A percentile compares a stretch with the other conserved stretches of the same genome.
These are phyloP conservation scores for Gopherus flavomarginatus DNA, from an alignment of 2,113 vertebrate genomes.

Conservation along the genomic window DNA sequence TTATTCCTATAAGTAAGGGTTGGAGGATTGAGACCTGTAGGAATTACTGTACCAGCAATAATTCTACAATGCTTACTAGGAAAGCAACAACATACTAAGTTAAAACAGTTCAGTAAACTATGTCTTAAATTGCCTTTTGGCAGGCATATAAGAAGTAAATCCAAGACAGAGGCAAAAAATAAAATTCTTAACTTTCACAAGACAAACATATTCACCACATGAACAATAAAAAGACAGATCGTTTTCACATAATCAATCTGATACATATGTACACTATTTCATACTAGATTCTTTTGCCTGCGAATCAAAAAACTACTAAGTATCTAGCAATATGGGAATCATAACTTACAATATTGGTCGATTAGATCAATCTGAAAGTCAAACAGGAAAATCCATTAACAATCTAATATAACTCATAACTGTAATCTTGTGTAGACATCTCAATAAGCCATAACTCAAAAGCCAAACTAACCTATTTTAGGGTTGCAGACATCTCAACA, in stretches of 20 bases:
- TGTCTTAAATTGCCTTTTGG: conserved; percentile 33
- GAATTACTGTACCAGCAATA: neutral
- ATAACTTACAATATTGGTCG: conserved; percentile 38
- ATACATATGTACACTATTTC: neutral
- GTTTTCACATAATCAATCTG: conserved; percentile 51
- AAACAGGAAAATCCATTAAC: conserved; percentile 51
- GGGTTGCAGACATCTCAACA: conserved; percentile 50
- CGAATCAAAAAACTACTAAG: conserved; percentile 27
- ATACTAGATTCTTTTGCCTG: conserved; percentile 24
- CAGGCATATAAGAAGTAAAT: conserved; percentile 15
- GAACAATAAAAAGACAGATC: conserved; percentile 43
- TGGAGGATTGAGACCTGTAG: neutral
- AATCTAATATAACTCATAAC: conserved; percentile 52
- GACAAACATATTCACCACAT: neutral
- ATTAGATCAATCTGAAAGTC: conserved; percentile 31
- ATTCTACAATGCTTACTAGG: neutral
- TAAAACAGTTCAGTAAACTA: conserved; percentile 4
- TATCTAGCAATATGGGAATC: conserved; percentile 38
- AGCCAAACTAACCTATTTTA: conserved; percentile 65
- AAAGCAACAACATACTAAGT: neutral
- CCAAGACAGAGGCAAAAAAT: neutral
- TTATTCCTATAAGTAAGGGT: neutral
- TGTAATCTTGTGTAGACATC: conserved; percentile 60
- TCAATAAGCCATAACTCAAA: conserved; percentile 62
- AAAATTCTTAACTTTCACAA: conserved; percentile 40